These are phyloP conservation scores for Gisinianus flammeolus DNA, from an alignment of 2,888 invertebrate species.

Conservation along the genomic window DNA sequence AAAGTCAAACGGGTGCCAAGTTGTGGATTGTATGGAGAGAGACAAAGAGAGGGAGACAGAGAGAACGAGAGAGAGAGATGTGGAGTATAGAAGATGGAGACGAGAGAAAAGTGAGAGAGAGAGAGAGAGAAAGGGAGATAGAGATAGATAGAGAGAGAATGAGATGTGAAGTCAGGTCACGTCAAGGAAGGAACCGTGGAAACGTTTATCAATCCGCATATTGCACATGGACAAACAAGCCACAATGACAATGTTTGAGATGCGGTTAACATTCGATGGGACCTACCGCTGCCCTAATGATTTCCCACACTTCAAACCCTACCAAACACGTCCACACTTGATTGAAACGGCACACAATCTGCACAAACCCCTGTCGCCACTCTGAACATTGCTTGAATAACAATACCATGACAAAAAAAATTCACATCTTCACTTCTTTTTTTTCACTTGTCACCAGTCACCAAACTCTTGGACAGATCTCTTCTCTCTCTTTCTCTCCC, in stretches of 20 bases:
- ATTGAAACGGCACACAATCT: slow-evolving; percentile 54
- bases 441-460: slow-evolving; percentile 21
- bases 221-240: slow-evolving; percentile 51
- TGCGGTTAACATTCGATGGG: slow-evolving; percentile 20
- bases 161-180: slow-evolving; percentile 55
- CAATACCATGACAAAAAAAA: slow-evolving; percentile 44
- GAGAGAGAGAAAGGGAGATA: background rate
- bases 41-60: background rate
- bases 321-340: slow-evolving; percentile 54
- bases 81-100: background rate
- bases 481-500: no score
- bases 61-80: background rate
- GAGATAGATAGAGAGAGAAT: background rate
- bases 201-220: slow-evolving; percentile 53
- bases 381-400: slow-evolving; percentile 43
- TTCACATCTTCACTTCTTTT: slow-evolving; percentile 22
- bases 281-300: slow-evolving; percentile 30
- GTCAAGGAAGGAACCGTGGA: slow-evolving; percentile 48
- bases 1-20: slow-evolving; percentile 34
- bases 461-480: no score
- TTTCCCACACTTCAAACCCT: no score
- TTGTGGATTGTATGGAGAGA: slow-evolving; percentile 15
- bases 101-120: background rate
- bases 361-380: slow-evolving; percentile 31
- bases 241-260: slow-evolving; percentile 22